Conservation (phyloP, 1,140 invertebrate genomes). For the Campoletis sonorensis region DNA sequence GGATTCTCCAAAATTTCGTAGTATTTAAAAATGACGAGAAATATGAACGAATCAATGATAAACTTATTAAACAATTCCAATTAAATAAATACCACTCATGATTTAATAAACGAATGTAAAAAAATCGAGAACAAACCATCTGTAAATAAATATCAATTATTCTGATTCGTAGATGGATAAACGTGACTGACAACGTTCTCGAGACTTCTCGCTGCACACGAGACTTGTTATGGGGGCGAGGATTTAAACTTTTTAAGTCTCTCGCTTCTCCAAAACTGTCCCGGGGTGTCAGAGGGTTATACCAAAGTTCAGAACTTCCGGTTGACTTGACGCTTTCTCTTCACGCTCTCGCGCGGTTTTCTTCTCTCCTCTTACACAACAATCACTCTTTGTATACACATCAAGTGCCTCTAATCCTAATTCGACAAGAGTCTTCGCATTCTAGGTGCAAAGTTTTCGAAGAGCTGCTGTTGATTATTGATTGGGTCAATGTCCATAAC, state of each 20-base stretch:
- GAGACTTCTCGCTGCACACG: conserved; percentile 39
- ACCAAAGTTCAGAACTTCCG: conserved; percentile 35
- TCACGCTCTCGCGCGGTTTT: conserved; percentile 4
- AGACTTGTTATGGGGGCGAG: conserved; percentile 29
- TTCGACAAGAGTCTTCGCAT: conserved; percentile 30
- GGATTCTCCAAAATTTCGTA: not conserved
- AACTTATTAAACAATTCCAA: not conserved
- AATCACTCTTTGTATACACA: conserved; percentile 29
- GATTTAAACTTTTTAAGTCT: conserved; percentile 70
- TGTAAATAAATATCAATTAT: conserved; percentile 23
- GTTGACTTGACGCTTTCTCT: conserved; percentile 40
- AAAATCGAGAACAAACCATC: not conserved
- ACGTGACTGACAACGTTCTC: conserved; percentile 31
- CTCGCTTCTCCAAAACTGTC: conserved; percentile 35
- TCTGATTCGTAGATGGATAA: conserved; percentile 13
- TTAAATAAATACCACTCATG: not conserved
- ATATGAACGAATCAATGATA: not conserved
- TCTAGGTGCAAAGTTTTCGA: conserved; percentile 24
- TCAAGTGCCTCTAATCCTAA: conserved; percentile 42
- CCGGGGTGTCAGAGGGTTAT: conserved; percentile 37
- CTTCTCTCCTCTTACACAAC: not conserved
- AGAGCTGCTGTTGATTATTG: conserved; percentile 2
- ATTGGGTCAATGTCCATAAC: not conserved
- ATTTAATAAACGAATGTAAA: not conserved
- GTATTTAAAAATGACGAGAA: not conserved